Base-by-base conservation (phyloP, 1,140 invertebrate genomes). In the Drosophila tsacasi region DNA sequence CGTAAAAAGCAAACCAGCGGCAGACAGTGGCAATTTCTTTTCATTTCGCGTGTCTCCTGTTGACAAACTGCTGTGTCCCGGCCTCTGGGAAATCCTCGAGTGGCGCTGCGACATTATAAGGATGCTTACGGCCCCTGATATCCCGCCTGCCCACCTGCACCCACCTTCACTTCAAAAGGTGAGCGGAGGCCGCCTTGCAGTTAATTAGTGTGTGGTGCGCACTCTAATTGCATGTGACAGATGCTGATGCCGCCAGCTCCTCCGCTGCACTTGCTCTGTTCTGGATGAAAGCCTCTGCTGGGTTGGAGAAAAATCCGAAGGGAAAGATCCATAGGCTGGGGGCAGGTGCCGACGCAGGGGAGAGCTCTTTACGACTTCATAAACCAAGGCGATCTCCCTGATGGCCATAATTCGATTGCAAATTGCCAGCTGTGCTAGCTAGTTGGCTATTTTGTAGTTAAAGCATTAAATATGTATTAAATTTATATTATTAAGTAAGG, bases 11-110 rank as follows among this genome's bases (percentile, higher is more conserved):
- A 50, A 73, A 61, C 68, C 71, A 61, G 65, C 60, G 63, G 21
- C 83, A 81, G 83, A 90, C 84, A 90, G 85, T 89, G 84, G 84
- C 84, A 89, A 89, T 89, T 89, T 90, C 84, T 89, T 89, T 89
- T 89, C 85, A 89, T 89, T 90, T 81, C 55, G 76, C 65, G 66
- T 72, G 69, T 84, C 84, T 87, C 67, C 81, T 67, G 83, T 86
- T 86, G 83, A 86, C 83, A 86, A 86, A 87, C 83, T 80, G 80
- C 68, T 79, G 80, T 59, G 76, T 67, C 60, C 59, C 52, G 32
- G 55, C 59, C 61, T 44, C 59, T 52, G 78, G 62, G 64, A 62
- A 71, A 66, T 71, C 77, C 74, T 84, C 77, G 81, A 89, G 85
- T 89, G 85, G 81, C 81, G 80, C 79, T 79, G 84, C 81, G 66